A percentile compares a stretch with the other conserved stretches of the same genome.
Conservation (phyloP, 2,113 vertebrate genomes). For the Cephalopholis sonnerati region DNA sequence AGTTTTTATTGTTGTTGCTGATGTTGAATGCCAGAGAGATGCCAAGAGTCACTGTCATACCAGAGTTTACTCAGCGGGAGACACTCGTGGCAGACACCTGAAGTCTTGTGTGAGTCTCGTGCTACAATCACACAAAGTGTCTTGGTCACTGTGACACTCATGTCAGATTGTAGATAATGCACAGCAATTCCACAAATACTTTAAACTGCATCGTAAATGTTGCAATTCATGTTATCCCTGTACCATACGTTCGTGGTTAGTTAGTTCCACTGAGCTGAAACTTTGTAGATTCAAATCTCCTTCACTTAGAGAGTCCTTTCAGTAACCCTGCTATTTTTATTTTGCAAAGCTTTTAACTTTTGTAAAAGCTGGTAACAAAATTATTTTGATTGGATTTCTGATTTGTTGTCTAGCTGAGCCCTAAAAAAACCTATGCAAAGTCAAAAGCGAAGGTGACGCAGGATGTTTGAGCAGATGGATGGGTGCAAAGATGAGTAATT, state of each 20-base stretch:
- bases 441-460: background rate
- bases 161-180: background rate
- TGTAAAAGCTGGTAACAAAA: background rate
- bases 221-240: background rate
- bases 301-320: background rate
- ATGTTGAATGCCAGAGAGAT: background rate
- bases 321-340: background rate
- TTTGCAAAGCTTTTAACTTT: background rate
- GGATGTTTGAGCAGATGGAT: background rate
- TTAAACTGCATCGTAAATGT: background rate
- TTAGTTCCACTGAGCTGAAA: background rate
- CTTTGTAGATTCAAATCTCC: background rate
- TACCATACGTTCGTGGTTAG: background rate
- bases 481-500: background rate
- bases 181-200: constrained; percentile 5
- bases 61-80: constrained; percentile 1
- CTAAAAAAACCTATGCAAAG: background rate
- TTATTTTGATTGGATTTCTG: background rate
- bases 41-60: constrained; percentile 29
- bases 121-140: constrained; percentile 15
- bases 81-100: background rate
- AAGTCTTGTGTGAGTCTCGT: constrained; percentile 10
- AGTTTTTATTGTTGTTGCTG: background rate
- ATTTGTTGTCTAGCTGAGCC: background rate
- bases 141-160: background rate